Evolutionary conservation across 2,113 vertebrate species (phyloP), one percentile per base, ranked within the genome.

Genomic region (Scatophagus argus): DNA sequence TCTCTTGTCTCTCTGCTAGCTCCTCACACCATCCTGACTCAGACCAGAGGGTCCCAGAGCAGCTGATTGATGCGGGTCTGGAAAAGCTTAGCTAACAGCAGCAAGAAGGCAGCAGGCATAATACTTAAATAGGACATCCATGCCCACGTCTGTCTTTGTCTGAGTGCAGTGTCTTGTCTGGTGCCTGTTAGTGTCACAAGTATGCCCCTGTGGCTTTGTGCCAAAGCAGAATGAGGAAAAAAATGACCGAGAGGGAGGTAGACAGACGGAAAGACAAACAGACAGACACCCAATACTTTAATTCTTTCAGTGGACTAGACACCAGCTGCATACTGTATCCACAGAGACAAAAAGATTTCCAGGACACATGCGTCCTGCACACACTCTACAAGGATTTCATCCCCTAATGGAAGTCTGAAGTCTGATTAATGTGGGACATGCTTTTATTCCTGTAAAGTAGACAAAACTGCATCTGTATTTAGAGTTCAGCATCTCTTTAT

Each of bases 91-190:
- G 47, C 75, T 66, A 82, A 78, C 59, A 66, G 32, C 54, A 60
- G 52, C 72, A 21, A 31, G 38, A 70, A 59, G 52, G 43, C 59
- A 69, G 25, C 63, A 65, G 47, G 32, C 52, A 19, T 25, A 31
- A 51, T 47, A 69, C 49, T 39, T 71, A 84, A 80, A 78, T 44
- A 51, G 76, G 85, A 62, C 84, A 78, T 73, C 64, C 34, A 16
- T 75, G 47, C 60, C 41, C 16, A 41, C 39, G 16, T 49, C 81
- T 70, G 38, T 43, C 62, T 70, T 25, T 27, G 66, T 82, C 82
- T 79, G 73, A 89, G 89, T 90, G 70, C 81, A 72, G 52, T 44
- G 73, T 88, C 79, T 83, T 88, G 76, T 86, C 82, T 74, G 56
- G 62, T 74, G 83, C 77, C 62, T 55, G 79, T 66, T 68, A 69